Base-by-base conservation (phyloP, 2,797 vertebrate genomes). In the Gymnoscopelus microlampas region DNA sequence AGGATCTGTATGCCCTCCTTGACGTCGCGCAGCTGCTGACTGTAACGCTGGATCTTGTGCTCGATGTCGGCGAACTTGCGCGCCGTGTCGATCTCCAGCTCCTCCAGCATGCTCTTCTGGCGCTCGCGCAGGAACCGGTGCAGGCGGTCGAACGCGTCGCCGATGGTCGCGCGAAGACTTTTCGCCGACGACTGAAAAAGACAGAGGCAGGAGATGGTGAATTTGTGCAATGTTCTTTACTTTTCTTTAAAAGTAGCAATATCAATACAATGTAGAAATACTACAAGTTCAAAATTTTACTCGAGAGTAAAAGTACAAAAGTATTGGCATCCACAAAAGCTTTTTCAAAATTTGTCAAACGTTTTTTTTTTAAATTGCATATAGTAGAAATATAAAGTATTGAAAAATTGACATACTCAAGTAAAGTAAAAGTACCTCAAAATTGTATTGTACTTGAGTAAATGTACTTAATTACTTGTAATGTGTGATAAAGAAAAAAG, bases 51-150 rank as follows among this genome's bases (percentile, higher is more conserved):
- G 85, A 99, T 97, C 89, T 99, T 99, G 89, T 97, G 96, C 90
- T 98, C 97, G 0, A 99, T 98, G 93, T 98, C 98, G 0, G 94
- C 87, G 60, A 99, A 93, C 0, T 97, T 97, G 63, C 96, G 95
- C 0, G 95, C 96, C 0, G 97, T 99, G 82, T 99, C 98, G 0
- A 94, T 93, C 94, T 99, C 98, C 89, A 99, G 94, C 88, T 99
- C 98, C 78, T 99, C 98, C 91, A 99, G 90, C 97, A 98, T 99
- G 76, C 95, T 95, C 91, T 98, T 99, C 90, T 99, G 98, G 24
- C 97, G 93, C 86, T 98, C 98, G 0, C 97, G 95, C 66, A 98
- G 91, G 82, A 98, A 95, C 24, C 97, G 95, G 87, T 99, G 97
- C 63, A 99, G 94, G 12, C 96, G 92, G 84, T 99, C 97, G 0